Base-by-base conservation (phyloP, 2,888 invertebrate genomes). In the Thera obeliscata region DNA sequence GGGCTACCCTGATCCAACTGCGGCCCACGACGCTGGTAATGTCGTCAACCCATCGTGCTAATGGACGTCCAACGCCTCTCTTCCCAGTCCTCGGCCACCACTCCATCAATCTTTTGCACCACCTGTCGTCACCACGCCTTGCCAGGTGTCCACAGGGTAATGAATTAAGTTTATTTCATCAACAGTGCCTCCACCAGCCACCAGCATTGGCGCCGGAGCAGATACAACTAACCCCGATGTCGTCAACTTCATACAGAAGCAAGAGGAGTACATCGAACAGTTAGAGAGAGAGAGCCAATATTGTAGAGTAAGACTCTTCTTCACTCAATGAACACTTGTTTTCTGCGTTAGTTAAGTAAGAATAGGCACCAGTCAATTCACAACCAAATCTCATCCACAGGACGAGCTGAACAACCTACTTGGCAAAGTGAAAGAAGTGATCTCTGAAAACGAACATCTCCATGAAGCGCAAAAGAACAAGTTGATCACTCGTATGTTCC, bases 251-350 rank as follows among this genome's bases (percentile, higher is more conserved):
- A 97, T 97, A 58, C 97, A 97, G 86, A 95, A 97, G 72, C 97
- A 98, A 78, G 97, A 97, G 80, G 97, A 97, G 78, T 97, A 98
- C 80, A 97, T 98, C 60, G 97, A 97, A 72, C 97, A 98, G 83
- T 85, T 98, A 61, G 97, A 98, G 84, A 95, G 96, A 76, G 97
- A 98, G 89, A 97, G 97, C 50, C 96, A 96, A 79, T 97, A 96
- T 81, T 97, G 97, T 83, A 95, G 97, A 88, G 96, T 96, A 85
- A 81, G 87, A 8, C 3, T 7, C 38, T 38, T 3, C 38, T 3
- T 38, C 38, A 3, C 38, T 38, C 38, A 38, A 38, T 38, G 3
- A 38, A 38, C 33, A 46, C n/a, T 38, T 38, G 38, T 38, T 38
- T 38, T 38, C 4, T n/a, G 49, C 12, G 3, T 0, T 22, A 22